phyloP scores from a whole-genome alignment of 2,888 invertebrate species.

The Caenorhabditis panamensis region DNA sequence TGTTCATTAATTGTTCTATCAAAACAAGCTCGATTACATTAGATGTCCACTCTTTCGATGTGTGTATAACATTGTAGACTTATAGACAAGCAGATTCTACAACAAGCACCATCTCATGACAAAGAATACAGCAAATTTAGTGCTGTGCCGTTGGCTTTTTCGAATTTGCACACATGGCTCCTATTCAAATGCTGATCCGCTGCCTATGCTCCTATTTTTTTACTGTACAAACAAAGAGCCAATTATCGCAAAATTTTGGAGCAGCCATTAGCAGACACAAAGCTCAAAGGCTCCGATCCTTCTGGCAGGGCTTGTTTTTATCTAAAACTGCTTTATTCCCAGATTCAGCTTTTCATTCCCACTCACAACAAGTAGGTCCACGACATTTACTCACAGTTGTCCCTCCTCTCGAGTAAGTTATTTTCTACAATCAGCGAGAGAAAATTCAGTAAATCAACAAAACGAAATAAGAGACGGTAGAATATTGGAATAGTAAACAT shows the following conservation, averaged over 20 bases:
- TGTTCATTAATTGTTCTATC: constrained; percentile 36
- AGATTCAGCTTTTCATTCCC: no score
- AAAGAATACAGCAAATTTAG: constrained; percentile 43
- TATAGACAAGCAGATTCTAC: constrained; percentile 21
- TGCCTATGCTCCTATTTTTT: constrained; percentile 27
- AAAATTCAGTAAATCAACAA: constrained; percentile 62
- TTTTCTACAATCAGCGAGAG: constrained; percentile 49
- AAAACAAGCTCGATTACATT: constrained; percentile 45
- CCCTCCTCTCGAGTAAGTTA: not conserved
- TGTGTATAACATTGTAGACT: constrained; percentile 46
- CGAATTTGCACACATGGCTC: constrained; percentile 57
- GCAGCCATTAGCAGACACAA: constrained; percentile 5
- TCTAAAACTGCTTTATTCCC: no score
- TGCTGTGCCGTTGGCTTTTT: constrained; percentile 2
- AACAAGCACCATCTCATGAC: constrained; percentile 28
- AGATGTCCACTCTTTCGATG: constrained; percentile 41
- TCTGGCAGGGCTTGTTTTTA: no score
- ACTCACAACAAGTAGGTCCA: no score
- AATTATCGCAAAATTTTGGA: constrained; percentile 45
- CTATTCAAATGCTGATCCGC: constrained; percentile 49
- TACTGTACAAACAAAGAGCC: constrained; percentile 43
- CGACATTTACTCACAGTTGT: no score
- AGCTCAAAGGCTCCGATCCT: not conserved
- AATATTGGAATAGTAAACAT: constrained; percentile 65
- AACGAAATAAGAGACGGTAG: constrained; percentile 63